Evolutionary conservation across 2,888 invertebrate species (phyloP).

Genomic region (Drosophila villosipedis): DNA sequence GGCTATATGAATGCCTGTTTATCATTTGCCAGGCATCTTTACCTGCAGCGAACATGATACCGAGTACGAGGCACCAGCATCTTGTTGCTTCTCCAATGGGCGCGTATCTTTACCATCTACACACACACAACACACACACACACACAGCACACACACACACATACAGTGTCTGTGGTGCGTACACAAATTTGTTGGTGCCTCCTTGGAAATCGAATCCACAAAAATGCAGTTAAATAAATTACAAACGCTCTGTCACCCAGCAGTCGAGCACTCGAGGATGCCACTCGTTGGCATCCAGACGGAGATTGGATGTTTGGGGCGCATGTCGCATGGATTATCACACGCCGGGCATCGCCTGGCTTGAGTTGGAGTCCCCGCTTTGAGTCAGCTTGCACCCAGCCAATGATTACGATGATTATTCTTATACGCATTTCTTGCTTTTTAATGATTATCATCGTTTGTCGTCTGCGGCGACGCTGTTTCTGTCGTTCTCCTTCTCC

Average conservation of each 20-base stretch:
- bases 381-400: constrained; percentile 24
- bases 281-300: constrained; percentile 10
- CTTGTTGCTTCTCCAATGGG: constrained; percentile 51
- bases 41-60: constrained; percentile 73
- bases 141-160: constrained; percentile 10
- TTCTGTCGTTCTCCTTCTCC: neutral
- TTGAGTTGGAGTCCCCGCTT: constrained; percentile 7
- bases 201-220: constrained; percentile 80
- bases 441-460: constrained; percentile 68
- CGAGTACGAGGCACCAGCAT: constrained; percentile 62
- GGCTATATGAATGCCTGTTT: constrained; percentile 42
- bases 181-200: constrained; percentile 68
- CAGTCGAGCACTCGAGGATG: constrained; percentile 38
- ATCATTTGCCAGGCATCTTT: constrained; percentile 65
- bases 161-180: constrained; percentile 53
- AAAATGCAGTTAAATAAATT: constrained; percentile 81
- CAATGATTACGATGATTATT: constrained; percentile 63
- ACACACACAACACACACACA: constrained; percentile 9
- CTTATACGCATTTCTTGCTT: constrained; percentile 53
- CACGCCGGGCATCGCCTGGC: constrained; percentile 62
- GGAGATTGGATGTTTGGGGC: constrained; percentile 43
- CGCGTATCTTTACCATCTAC: constrained; percentile 72
- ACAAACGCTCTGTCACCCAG: constrained; percentile 81
- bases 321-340: constrained; percentile 77
- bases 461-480: constrained; percentile 29